These are phyloP conservation scores for Dermatophagoides farinae DNA, from an alignment of 1,140 invertebrate species.

Conservation along the genomic window DNA sequence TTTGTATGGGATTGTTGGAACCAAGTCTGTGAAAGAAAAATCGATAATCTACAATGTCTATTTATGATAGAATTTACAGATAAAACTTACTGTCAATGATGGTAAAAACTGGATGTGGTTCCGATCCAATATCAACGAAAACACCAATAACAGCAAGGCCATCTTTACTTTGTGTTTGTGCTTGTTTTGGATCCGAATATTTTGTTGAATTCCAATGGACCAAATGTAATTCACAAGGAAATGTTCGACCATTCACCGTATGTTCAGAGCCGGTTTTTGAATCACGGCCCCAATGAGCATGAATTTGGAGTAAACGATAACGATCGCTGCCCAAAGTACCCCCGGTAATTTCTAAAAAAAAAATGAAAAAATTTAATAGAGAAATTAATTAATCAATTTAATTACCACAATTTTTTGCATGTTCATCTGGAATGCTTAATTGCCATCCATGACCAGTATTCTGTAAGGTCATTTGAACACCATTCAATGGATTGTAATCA, in stretches of 20 bases:
- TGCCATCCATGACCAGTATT: constrained; percentile 23
- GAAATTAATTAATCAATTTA: background rate
- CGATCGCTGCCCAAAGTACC: constrained; percentile 53
- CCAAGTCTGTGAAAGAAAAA: constrained; percentile 34
- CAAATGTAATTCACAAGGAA: constrained; percentile 56
- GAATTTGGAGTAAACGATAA: constrained; percentile 71
- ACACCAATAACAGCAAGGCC: constrained; percentile 80
- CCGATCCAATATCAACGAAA: constrained; percentile 42
- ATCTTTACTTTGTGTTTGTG: constrained; percentile 55
- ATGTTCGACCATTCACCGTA: constrained; percentile 64
- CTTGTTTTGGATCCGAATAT: constrained; percentile 56
- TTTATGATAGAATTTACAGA: constrained; percentile 33
- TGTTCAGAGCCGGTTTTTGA: constrained; percentile 63
- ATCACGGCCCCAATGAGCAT: constrained; percentile 73
- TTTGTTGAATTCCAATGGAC: constrained; percentile 81
- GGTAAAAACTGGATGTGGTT: no score
- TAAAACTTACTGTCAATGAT: no score
- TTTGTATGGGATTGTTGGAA: constrained; percentile 53
- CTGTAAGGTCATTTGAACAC: background rate
- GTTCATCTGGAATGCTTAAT: constrained; percentile 20
- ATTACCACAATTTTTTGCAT: background rate
- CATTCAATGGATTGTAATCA: background rate
- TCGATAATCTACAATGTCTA: constrained; percentile 42
- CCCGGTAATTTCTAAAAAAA: constrained; percentile 36
- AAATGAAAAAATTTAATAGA: background rate